phyloP scores from a whole-genome alignment of 2,113 vertebrate genomes.

The Semnopithecus entellus region DNA sequence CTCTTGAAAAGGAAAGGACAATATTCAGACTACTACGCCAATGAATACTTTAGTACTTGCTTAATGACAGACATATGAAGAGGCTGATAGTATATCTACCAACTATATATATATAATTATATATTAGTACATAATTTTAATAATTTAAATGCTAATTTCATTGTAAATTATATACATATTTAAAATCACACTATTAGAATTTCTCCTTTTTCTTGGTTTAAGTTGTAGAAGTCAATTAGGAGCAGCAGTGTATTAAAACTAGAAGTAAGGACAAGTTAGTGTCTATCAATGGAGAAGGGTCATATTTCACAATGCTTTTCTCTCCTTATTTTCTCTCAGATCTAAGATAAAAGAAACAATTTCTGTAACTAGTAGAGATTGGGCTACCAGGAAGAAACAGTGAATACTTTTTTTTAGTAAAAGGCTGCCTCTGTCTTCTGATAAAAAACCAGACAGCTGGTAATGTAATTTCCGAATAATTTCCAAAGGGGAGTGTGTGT shows the following conservation, averaged over 20 bases:
- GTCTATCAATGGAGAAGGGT: not conserved
- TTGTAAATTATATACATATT: not conserved
- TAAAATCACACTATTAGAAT: not conserved
- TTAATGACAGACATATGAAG: slow-evolving; percentile 18
- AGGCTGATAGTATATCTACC: not conserved
- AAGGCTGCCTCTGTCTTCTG: not conserved
- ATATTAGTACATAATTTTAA: not conserved
- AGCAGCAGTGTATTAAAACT: slow-evolving; percentile 21
- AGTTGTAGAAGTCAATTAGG: slow-evolving; percentile 30
- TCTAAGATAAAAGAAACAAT: slow-evolving; percentile 60
- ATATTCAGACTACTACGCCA: not conserved
- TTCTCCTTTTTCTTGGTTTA: slow-evolving; percentile 34
- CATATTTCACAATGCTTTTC: slow-evolving; percentile 49
- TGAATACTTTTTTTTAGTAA: slow-evolving; percentile 41
- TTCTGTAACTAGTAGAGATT: slow-evolving; percentile 62
- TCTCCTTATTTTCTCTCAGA: slow-evolving; percentile 52
- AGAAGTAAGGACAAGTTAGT: slow-evolving; percentile 47
- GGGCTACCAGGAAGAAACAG: slow-evolving; percentile 50
- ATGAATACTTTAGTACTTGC: not conserved
- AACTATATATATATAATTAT: not conserved
- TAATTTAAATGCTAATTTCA: not conserved
- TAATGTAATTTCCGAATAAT: slow-evolving; percentile 50
- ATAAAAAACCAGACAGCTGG: slow-evolving; percentile 37
- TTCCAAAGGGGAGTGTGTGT: not conserved
- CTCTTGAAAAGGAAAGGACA: not conserved